Evolutionary conservation across 2,113 vertebrate species (phyloP).

Genomic region (Gallinago undulata): DNA sequence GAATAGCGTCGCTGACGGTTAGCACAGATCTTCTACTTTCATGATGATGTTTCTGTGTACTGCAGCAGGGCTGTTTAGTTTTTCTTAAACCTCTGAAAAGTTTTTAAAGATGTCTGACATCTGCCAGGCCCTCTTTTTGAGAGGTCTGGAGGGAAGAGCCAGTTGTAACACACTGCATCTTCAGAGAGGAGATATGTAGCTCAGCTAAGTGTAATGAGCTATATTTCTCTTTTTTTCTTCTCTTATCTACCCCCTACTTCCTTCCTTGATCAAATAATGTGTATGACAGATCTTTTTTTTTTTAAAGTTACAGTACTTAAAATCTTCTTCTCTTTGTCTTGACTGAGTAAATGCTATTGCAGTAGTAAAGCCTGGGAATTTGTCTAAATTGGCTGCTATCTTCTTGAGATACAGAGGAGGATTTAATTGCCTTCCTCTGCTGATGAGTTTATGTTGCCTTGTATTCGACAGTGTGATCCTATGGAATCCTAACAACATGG

Average conservation of each 20-base stretch:
- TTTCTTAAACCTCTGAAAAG: not conserved
- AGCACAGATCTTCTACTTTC: conserved; percentile 35
- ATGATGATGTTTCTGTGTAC: not conserved
- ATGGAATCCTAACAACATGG: not conserved
- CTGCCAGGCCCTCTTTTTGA: not conserved
- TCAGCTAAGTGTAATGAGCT: not conserved
- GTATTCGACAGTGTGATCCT: not conserved
- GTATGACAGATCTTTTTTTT: not conserved
- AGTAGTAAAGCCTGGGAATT: not conserved
- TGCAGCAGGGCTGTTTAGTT: not conserved
- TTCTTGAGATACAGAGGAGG: not conserved
- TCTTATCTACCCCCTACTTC: not conserved
- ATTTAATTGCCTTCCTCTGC: not conserved
- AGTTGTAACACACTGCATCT: not conserved
- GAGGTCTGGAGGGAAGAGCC: not conserved
- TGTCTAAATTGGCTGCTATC: not conserved
- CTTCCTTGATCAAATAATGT: not conserved
- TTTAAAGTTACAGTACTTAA: not conserved
- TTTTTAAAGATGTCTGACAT: not conserved
- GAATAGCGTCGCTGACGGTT: conserved; percentile 94
- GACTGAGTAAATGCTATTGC: not conserved
- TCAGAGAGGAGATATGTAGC: not conserved
- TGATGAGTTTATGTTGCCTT: not conserved
- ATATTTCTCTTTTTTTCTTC: not conserved
- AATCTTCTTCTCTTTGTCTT: not conserved